Percentiles rank a stretch among this genome's conserved stretches.
These are phyloP conservation scores for Melieria omissa DNA, from an alignment of 2,888 invertebrate genomes.

Conservation along the genomic window DNA sequence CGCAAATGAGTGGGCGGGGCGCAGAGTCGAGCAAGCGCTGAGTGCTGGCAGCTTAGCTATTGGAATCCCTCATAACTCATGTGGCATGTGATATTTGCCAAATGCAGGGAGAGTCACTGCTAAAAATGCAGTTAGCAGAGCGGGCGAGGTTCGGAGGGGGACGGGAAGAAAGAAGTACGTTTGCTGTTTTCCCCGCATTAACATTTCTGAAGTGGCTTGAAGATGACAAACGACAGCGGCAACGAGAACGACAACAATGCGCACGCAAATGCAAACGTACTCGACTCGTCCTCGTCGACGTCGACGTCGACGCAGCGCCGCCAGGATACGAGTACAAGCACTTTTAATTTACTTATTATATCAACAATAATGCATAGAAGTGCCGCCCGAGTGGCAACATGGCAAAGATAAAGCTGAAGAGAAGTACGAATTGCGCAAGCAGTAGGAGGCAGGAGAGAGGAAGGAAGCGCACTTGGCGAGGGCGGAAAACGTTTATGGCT, in stretches of 20 bases:
- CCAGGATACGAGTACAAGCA: constrained; percentile 49
- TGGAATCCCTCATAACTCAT: constrained; percentile 13
- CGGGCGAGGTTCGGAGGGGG: constrained; percentile 11
- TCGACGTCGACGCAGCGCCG: constrained; percentile 1
- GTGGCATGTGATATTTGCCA: constrained; percentile 47
- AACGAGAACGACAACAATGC: constrained; percentile 8
- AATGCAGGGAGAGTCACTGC: constrained; percentile 44
- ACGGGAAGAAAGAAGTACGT: background rate
- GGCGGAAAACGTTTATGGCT: too few species aligned
- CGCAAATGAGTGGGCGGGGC: constrained; percentile 7
- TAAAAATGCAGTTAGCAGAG: constrained; percentile 14
- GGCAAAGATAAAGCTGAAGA: constrained; percentile 16
- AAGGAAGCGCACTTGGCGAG: too few species aligned
- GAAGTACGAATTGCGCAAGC: too few species aligned
- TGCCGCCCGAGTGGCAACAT: constrained; percentile 7
- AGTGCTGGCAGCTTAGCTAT: too few species aligned
- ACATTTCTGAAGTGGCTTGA: constrained; percentile 44
- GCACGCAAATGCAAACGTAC: background rate
- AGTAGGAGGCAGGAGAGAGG: too few species aligned
- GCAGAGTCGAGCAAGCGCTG: too few species aligned
- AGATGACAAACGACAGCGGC: constrained; percentile 45
- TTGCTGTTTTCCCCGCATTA: background rate
- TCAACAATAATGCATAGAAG: constrained; percentile 29
- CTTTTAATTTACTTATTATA: constrained; percentile 52
- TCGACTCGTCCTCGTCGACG: background rate